Conservation (phyloP, 2,797 vertebrate species). For the Darevskia nairensis region DNA sequence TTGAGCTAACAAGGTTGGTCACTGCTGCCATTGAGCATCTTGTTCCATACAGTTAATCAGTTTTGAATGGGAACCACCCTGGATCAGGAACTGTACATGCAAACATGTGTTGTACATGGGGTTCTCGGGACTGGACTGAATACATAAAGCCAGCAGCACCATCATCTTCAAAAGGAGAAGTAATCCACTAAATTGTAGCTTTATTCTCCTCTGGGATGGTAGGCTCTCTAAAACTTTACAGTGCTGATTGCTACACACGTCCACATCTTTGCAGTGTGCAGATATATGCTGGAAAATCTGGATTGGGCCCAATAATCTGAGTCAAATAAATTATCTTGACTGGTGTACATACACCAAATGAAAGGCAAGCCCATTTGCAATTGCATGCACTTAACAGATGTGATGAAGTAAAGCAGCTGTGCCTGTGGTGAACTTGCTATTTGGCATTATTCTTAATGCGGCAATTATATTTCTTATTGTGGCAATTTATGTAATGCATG, state of each 20-base stretch:
- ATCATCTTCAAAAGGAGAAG: not conserved
- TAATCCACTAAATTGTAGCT: not conserved
- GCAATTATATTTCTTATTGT: slow-evolving; percentile 15
- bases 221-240: not conserved
- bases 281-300: not conserved
- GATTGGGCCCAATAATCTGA: not conserved
- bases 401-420: not conserved
- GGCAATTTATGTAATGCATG: slow-evolving; percentile 12
- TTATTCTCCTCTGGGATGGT: not conserved
- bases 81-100: not conserved
- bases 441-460: not conserved
- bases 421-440: not conserved
- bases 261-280: not conserved
- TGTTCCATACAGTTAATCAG: not conserved
- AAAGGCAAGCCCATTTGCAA: slow-evolving; percentile 6
- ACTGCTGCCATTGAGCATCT: not conserved
- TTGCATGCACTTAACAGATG: not conserved
- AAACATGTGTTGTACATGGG: not conserved
- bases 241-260: not conserved
- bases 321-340: not conserved
- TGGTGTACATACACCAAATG: not conserved
- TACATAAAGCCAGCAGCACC: no score
- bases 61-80: not conserved
- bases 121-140: not conserved
- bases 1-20: no score